A percentile compares a stretch with the other conserved stretches of the same genome.
Conservation (phyloP, 2,888 invertebrate species). For the Tenthredo notha region DNA sequence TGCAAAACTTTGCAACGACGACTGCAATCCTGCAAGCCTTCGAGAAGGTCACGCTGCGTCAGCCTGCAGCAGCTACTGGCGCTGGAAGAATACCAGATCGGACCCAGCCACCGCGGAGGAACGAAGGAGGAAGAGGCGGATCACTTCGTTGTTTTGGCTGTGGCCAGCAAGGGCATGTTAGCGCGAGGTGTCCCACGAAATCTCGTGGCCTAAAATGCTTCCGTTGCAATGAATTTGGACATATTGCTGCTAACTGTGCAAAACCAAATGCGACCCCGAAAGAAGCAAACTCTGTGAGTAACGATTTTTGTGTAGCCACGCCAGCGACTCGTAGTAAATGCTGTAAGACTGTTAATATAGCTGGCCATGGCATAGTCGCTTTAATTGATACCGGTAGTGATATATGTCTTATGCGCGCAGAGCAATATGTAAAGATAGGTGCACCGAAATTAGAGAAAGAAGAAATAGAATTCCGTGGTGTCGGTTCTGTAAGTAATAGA, state of each 20-base stretch:
- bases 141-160: conserved; percentile 17
- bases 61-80: neutral
- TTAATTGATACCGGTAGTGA: conserved; percentile 56
- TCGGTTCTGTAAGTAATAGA: conserved; percentile 54
- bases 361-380: conserved; percentile 35
- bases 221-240: conserved; percentile 53
- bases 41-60: conserved; percentile 46
- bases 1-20: conserved; percentile 42
- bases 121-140: neutral
- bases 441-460: conserved; percentile 51
- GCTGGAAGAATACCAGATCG: neutral
- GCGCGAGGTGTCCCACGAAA: conserved; percentile 38
- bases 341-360: neutral
- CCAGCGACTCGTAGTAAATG: neutral
- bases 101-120: neutral
- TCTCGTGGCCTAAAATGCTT: conserved; percentile 54
- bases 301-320: neutral
- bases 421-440: conserved; percentile 53
- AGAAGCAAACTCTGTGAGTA: conserved; percentile 9
- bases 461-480: conserved; percentile 54
- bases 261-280: neutral
- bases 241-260: conserved; percentile 54
- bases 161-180: conserved; percentile 34
- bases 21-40: conserved; percentile 47
- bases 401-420: conserved; percentile 45